Conservation (phyloP, 2,113 vertebrate genomes). For the Danionella cerebrum region DNA sequence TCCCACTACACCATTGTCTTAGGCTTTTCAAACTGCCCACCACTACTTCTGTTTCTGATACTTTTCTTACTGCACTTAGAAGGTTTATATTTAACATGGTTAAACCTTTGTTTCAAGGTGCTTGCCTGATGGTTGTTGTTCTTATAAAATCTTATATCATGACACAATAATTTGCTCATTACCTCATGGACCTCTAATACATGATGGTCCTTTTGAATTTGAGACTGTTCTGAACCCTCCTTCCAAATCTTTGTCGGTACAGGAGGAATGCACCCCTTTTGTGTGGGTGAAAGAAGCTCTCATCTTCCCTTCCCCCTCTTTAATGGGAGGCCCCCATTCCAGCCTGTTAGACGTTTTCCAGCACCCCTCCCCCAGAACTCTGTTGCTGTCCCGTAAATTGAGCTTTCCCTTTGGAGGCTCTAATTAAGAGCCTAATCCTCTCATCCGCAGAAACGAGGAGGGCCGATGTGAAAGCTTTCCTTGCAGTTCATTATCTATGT, state of each 20-base stretch:
- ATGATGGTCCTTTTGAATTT: conserved; percentile 53
- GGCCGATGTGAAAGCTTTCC: conserved; percentile 29
- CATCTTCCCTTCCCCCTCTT: conserved; percentile 51
- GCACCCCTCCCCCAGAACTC: conserved; percentile 30
- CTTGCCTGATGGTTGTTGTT: no score
- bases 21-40: no score
- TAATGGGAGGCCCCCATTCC: conserved; percentile 55
- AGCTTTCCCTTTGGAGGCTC: conserved; percentile 38
- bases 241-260: conserved; percentile 58
- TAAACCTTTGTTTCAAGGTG: no score
- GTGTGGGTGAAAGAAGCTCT: conserved; percentile 46
- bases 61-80: no score
- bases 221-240: conserved; percentile 49
- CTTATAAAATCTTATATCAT: no score
- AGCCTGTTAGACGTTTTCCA: conserved; percentile 52
- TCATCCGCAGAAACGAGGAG: conserved; percentile 29
- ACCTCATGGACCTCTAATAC: conserved; percentile 60
- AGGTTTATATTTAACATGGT: no score
- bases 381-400: conserved; percentile 37
- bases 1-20: no score
- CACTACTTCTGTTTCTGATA: no score
- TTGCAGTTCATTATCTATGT: conserved; percentile 35
- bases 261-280: conserved; percentile 57
- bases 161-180: conserved; percentile 49
- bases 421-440: conserved; percentile 45